Conservation (phyloP, 2,113 vertebrate genomes). For the Isichthys henryi region DNA sequence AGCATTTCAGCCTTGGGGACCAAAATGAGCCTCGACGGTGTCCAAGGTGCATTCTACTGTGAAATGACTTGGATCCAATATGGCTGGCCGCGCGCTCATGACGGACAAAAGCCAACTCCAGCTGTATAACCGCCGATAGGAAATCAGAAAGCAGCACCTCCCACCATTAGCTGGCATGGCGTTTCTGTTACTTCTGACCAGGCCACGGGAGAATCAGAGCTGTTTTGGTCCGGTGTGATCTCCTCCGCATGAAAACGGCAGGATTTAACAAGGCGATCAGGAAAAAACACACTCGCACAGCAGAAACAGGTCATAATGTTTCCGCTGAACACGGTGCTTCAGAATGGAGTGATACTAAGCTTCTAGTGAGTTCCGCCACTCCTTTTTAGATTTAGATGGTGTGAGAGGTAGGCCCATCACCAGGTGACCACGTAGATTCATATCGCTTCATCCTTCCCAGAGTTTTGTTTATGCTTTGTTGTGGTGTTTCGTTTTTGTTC, state of each 20-base stretch:
- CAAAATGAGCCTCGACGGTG: background rate
- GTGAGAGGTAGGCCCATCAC: background rate
- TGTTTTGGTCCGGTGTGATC: background rate
- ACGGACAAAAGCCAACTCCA: background rate
- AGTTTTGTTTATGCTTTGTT: background rate
- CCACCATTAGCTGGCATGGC: background rate
- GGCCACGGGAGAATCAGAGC: background rate
- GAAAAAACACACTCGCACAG: background rate
- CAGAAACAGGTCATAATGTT: background rate
- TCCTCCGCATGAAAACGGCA: background rate
- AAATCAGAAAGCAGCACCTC: background rate
- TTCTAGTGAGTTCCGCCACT: background rate
- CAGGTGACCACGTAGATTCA: background rate
- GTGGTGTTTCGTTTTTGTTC: background rate
- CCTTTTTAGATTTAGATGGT: background rate
- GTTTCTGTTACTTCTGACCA: background rate
- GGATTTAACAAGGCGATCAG: background rate
- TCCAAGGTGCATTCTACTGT: background rate
- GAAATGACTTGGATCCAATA: slow-evolving; percentile 17
- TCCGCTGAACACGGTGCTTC: background rate
- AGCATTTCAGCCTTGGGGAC: slow-evolving; percentile 9
- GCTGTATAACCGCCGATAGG: background rate
- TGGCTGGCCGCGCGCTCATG: background rate
- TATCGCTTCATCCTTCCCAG: background rate
- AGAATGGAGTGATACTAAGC: background rate